Percentiles rank a stretch among this genome's conserved stretches.
phyloP scores from a whole-genome alignment of 2,797 vertebrate species.

The Sparidentex hasta region DNA sequence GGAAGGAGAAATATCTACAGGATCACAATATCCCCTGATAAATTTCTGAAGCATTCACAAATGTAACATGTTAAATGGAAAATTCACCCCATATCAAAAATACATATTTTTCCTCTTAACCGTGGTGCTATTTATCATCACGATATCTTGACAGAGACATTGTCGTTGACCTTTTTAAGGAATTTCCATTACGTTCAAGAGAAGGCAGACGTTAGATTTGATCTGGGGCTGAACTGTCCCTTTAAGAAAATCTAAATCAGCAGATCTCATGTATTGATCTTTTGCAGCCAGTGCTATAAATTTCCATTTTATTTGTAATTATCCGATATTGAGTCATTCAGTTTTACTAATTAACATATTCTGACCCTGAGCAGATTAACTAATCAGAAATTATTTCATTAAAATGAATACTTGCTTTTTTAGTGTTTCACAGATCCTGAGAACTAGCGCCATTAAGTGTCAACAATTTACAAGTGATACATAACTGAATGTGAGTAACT shows the following conservation, averaged over 20 bases:
- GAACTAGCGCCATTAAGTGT: background rate
- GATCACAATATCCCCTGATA: background rate
- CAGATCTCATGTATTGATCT: slow-evolving; percentile 1
- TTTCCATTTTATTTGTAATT: background rate
- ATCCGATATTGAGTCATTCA: background rate
- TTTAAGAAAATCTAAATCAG: slow-evolving; percentile 2
- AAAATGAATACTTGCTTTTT: slow-evolving; percentile 5
- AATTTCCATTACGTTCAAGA: too few species aligned
- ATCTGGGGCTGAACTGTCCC: background rate
- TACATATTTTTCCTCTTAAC: too few species aligned
- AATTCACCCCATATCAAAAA: too few species aligned
- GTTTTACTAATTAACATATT: slow-evolving; percentile 16
- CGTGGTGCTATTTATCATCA: too few species aligned
- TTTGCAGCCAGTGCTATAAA: background rate
- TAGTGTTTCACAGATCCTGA: slow-evolving; percentile 1
- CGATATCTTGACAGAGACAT: too few species aligned
- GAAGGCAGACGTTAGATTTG: too few species aligned
- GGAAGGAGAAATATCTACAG: slow-evolving; percentile 2
- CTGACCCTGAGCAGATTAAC: slow-evolving; percentile 7
- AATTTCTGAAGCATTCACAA: background rate
- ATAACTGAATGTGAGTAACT: background rate
- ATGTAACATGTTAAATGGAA: too few species aligned
- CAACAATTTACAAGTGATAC: background rate
- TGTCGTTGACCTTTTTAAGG: too few species aligned
- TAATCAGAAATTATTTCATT: slow-evolving; percentile 10